Evolutionary conservation across 2,888 invertebrate genomes (phyloP).

Genomic region (Ethmia dodecea): DNA sequence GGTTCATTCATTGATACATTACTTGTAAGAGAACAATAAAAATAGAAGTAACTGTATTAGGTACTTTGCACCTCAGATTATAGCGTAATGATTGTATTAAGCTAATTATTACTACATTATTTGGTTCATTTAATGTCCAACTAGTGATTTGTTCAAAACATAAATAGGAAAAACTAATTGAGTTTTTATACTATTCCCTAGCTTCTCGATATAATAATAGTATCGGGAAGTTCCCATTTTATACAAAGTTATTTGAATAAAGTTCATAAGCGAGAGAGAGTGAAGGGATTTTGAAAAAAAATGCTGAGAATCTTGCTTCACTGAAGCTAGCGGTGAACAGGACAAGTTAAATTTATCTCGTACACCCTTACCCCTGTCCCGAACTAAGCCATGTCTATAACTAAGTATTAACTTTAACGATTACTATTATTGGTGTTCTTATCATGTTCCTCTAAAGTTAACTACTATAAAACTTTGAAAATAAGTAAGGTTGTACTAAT

Average conservation of each 20-base stretch:
- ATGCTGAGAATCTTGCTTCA: no score
- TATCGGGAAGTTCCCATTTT: no score
- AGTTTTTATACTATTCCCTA: no score
- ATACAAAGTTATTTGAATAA: no score
- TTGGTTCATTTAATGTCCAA: constrained; percentile 39
- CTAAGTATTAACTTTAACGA: constrained; percentile 23
- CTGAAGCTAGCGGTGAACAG: no score
- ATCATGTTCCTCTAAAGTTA: constrained; percentile 62
- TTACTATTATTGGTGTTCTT: constrained; percentile 71
- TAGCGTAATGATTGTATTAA: constrained; percentile 35
- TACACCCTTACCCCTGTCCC: constrained; percentile 23
- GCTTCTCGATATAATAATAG: no score
- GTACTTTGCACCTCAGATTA: constrained; percentile 45
- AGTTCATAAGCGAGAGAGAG: no score
- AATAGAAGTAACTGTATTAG: constrained; percentile 37
- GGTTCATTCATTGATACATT: constrained; percentile 50
- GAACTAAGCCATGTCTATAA: constrained; percentile 28
- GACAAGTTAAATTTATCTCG: background rate
- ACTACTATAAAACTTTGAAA: constrained; percentile 63
- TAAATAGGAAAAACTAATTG: no score
- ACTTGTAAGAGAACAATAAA: constrained; percentile 46
- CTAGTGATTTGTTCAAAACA: no score
- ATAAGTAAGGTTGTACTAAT: constrained; percentile 68
- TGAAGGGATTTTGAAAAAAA: no score
- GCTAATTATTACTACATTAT: constrained; percentile 31